Conservation (phyloP, 1,140 invertebrate species). For the Plutomurus gul region DNA sequence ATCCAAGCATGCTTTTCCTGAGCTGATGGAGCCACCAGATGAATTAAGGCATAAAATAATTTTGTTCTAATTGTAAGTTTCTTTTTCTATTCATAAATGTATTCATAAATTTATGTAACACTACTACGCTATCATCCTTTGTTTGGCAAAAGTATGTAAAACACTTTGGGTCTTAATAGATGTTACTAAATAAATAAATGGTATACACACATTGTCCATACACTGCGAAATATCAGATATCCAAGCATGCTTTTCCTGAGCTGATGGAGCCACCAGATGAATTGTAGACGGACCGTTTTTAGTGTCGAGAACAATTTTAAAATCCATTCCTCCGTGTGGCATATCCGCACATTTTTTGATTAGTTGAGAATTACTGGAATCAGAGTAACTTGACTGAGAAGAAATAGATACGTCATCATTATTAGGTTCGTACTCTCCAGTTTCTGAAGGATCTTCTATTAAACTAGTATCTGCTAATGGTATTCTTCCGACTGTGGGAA, state of each 20-base stretch:
- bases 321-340: constrained; percentile 69
- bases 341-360: constrained; percentile 57
- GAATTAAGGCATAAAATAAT: no score
- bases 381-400: constrained; percentile 53
- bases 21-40: constrained; percentile 77
- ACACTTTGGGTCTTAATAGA: no score
- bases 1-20: constrained; percentile 95
- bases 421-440: constrained; percentile 61
- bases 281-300: constrained; percentile 67
- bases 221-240: constrained; percentile 90
- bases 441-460: constrained; percentile 75
- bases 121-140: no score
- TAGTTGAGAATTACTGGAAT: constrained; percentile 56
- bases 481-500: constrained; percentile 80
- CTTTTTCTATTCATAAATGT: no score
- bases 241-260: constrained; percentile 92
- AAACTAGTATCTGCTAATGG: constrained; percentile 81
- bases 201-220: constrained; percentile 87
- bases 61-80: no score
- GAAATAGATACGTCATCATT: constrained; percentile 60
- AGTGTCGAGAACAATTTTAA: constrained; percentile 81
- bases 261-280: constrained; percentile 78
- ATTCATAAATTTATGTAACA: no score
- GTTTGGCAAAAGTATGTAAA: no score
- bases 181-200: no score